Conservation (phyloP, 2,113 vertebrate species). For the Heterotilapia buettikoferi region DNA sequence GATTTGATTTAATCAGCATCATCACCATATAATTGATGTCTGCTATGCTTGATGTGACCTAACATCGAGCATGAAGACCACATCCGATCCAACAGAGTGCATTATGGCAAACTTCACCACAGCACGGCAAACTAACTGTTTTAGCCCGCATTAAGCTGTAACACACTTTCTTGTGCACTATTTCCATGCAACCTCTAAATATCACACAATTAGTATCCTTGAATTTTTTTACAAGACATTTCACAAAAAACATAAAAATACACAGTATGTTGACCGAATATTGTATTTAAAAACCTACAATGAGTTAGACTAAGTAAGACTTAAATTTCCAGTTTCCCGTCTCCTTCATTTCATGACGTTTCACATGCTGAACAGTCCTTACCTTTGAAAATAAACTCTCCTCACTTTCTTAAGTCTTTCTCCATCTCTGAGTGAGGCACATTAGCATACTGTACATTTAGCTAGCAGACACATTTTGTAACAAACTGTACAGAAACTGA, state of each 20-base stretch:
- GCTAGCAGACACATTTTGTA: not conserved
- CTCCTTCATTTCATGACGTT: not conserved
- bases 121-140: not conserved
- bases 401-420: not conserved
- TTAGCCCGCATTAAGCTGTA: not conserved
- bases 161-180: not conserved
- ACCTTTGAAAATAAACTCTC: not conserved
- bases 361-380: not conserved
- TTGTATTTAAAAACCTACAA: not conserved
- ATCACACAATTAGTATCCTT: not conserved
- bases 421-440: not conserved
- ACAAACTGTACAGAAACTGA: not conserved
- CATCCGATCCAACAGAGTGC: not conserved
- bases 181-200: not conserved
- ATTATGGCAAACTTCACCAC: not conserved
- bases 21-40: not conserved
- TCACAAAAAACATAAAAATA: not conserved
- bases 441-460: not conserved
- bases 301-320: not conserved
- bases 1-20: not conserved
- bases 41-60: not conserved
- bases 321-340: not conserved
- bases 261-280: not conserved
- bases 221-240: not conserved
- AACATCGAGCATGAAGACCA: not conserved